Evolutionary conservation across 2,113 vertebrate genomes (phyloP), one percentile per base, ranked within the genome.

Genomic region (Coreoperca whiteheadi): DNA sequence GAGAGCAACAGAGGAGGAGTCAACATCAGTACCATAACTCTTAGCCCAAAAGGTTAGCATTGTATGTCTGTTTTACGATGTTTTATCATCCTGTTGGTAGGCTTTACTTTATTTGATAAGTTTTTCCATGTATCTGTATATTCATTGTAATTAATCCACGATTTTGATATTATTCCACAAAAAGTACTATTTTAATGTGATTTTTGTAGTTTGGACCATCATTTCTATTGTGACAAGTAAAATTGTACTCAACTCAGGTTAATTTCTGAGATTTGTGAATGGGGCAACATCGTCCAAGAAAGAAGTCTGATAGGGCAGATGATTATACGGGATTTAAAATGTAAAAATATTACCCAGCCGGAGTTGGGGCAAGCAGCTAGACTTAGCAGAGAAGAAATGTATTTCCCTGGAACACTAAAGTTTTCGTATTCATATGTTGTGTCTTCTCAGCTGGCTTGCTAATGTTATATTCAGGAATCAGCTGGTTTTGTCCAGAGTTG

Each of bases 41-140:
- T 81, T 61, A 90, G 71, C 69, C 77, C 91, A 64, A 73, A 86
- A 89, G 89, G 95, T 96, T 70, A 69, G 89, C 2, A 30, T 28
- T 50, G 16, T 11, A 1, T 70, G n/a, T 68, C 4, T 80, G 18
- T 46, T 71, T 61, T 59, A 18, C 53, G 25, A 43, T 39, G 16
- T 39, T 67, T 39, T 20, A 2, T 46, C 23, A 25, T 25, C 1
- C 7, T 46, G 18, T 54, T 54, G 37, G 9, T 50, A 23, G 54
- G 10, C 25, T 77, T 70, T 32, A 20, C n/a, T 65, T 68, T 48
- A 0, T 6, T 59, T 43, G 16, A 50, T 37, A 14, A 34, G 10
- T 70, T 20, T 23, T 1, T 30, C 43, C 16, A 34, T 34, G 6
- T 63, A n/a, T 73, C 14, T 73, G 57, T 15, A 23, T 60, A 25